phyloP scores from a whole-genome alignment of 2,113 vertebrate genomes.

The Engraulis encrasicolus region DNA sequence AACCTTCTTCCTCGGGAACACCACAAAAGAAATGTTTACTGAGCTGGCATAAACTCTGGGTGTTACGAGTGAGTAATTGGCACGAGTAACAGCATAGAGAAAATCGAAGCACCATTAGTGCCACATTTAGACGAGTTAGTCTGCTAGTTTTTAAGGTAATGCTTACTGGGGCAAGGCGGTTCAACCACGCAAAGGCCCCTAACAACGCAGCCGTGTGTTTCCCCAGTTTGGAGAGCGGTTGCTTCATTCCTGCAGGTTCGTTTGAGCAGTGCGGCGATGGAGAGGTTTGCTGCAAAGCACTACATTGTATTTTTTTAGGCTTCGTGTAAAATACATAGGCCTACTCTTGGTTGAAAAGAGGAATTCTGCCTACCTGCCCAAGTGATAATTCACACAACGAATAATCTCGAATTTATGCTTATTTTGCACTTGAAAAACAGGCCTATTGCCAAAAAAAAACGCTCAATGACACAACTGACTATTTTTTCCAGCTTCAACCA shows the following conservation, averaged over 20 bases:
- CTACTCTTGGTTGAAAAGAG: neutral
- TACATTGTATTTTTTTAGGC: neutral
- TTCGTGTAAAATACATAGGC: neutral
- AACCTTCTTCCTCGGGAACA: neutral
- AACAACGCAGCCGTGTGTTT: neutral
- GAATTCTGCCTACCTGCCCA: neutral
- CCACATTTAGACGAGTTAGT: conserved; percentile 2
- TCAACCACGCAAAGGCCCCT: neutral
- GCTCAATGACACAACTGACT: neutral
- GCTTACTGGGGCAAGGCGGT: neutral
- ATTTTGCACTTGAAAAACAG: too few relatives aligned
- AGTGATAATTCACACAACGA: too few relatives aligned
- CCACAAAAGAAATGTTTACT: neutral
- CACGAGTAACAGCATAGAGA: neutral
- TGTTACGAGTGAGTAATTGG: neutral
- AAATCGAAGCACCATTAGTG: neutral
- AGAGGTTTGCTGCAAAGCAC: neutral
- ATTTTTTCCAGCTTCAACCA: neutral
- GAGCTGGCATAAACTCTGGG: neutral
- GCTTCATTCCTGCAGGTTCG: neutral
- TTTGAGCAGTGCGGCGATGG: neutral
- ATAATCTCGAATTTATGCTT: too few relatives aligned
- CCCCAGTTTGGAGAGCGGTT: neutral
- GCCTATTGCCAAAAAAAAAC: too few relatives aligned
- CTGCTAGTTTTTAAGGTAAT: conserved; percentile 20